A percentile compares a stretch with the other conserved stretches of the same genome.
phyloP scores from a whole-genome alignment of 1,140 invertebrate genomes.

The Zaprionus ghesquierei region DNA sequence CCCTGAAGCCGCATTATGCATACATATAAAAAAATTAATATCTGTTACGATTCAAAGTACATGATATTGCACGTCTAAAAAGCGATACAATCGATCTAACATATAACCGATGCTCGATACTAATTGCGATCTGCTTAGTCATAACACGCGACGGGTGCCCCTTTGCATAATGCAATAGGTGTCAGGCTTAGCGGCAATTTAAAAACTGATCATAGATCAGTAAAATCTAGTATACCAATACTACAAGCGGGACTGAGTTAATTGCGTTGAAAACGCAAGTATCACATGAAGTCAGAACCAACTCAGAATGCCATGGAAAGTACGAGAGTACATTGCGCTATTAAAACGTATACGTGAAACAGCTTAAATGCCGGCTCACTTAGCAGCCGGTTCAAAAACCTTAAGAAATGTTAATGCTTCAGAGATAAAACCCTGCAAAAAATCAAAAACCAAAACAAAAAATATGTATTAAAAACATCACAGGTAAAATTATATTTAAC shows the following conservation, averaged over 20 bases:
- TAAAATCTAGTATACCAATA: background rate
- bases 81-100: background rate
- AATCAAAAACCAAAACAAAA: constrained; percentile 39
- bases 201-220: constrained; percentile 34
- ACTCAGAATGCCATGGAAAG: background rate
- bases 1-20: constrained; percentile 34
- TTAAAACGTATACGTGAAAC: background rate
- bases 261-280: constrained; percentile 41
- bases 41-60: constrained; percentile 52
- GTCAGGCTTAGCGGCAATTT: constrained; percentile 62
- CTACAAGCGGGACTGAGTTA: constrained; percentile 11
- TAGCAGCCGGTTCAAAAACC: constrained; percentile 62
- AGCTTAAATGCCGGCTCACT: constrained; percentile 5
- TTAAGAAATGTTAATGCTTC: constrained; percentile 40
- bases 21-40: constrained; percentile 30
- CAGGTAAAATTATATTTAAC: constrained; percentile 62
- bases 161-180: constrained; percentile 49
- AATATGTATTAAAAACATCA: constrained; percentile 16
- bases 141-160: constrained; percentile 46
- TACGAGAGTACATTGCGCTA: background rate
- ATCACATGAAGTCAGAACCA: constrained; percentile 9
- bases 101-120: background rate
- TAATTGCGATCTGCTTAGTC: constrained; percentile 42
- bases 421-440: constrained; percentile 35
- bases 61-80: constrained; percentile 41